phyloP scores from a whole-genome alignment of 2,888 invertebrate genomes.

The Physocephala rufipes region DNA sequence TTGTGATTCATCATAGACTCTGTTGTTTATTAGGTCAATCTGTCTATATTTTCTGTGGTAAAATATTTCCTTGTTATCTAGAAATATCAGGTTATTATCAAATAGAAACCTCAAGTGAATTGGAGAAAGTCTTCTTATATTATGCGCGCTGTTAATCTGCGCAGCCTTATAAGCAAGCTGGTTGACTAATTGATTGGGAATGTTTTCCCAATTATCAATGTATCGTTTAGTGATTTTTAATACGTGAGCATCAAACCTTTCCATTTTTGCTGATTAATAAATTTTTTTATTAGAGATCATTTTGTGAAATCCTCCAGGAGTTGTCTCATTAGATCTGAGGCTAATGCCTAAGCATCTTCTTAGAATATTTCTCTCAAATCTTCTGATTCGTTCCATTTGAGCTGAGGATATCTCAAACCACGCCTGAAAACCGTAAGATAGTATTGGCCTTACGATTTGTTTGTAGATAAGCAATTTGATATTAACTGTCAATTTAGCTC shows the following conservation, averaged over 20 bases:
- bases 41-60: constrained; percentile 15
- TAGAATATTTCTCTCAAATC: constrained; percentile 3
- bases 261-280: background rate
- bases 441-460: constrained; percentile 6
- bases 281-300: background rate
- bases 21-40: too few relatives aligned
- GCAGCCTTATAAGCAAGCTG: too few relatives aligned
- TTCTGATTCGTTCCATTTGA: constrained; percentile 15
- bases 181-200: background rate
- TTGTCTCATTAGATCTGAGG: background rate
- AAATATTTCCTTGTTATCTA: background rate
- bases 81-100: background rate
- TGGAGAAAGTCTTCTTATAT: constrained; percentile 3
- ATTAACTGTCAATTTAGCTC: background rate
- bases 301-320: background rate
- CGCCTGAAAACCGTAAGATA: background rate
- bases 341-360: background rate
- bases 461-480: constrained; percentile 1
- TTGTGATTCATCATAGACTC: too few relatives aligned
- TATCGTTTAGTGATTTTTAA: background rate
- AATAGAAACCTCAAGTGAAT: background rate
- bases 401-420: constrained; percentile 12
- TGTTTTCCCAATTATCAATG: background rate
- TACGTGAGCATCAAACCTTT: background rate
- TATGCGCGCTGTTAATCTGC: background rate